These are phyloP conservation scores for Scolanthus callimorphus DNA, from an alignment of 92 coral and sea anemone genomes.

Conservation along the genomic window DNA sequence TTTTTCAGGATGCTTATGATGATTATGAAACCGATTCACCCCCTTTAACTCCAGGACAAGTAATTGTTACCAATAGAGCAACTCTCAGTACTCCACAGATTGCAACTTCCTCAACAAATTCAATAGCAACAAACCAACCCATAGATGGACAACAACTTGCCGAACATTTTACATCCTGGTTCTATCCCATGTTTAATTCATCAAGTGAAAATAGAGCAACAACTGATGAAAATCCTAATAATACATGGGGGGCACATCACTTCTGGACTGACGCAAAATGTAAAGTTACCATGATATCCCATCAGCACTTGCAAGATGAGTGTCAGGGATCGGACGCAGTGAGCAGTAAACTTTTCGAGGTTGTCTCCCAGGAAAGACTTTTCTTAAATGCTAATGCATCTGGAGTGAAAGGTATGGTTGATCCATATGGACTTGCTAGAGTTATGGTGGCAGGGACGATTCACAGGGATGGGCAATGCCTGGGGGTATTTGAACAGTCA, in stretches of 20 bases:
- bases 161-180: conserved; percentile 81
- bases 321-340: conserved; percentile 73
- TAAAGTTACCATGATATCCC: conserved; percentile 57
- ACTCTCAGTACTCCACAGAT: not conserved
- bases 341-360: conserved; percentile 70
- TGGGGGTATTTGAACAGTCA: conserved; percentile 94
- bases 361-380: conserved; percentile 67
- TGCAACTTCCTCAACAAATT: not conserved
- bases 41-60: not conserved
- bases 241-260: conserved; percentile 90
- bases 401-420: conserved; percentile 65
- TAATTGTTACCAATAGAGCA: not conserved
- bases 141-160: conserved; percentile 70
- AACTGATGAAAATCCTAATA: conserved; percentile 3
- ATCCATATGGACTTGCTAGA: conserved; percentile 81
- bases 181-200: conserved; percentile 64
- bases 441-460: conserved; percentile 90
- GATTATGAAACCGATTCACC: conserved; percentile 1
- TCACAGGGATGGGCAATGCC: conserved; percentile 65
- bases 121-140: not conserved
- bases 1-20: not conserved
- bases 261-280: conserved; percentile 89
- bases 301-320: conserved; percentile 38
- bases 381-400: conserved; percentile 67
- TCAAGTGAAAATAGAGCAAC: conserved; percentile 18